phyloP scores from a whole-genome alignment of 2,888 invertebrate genomes.

The Byasa hedistus region DNA sequence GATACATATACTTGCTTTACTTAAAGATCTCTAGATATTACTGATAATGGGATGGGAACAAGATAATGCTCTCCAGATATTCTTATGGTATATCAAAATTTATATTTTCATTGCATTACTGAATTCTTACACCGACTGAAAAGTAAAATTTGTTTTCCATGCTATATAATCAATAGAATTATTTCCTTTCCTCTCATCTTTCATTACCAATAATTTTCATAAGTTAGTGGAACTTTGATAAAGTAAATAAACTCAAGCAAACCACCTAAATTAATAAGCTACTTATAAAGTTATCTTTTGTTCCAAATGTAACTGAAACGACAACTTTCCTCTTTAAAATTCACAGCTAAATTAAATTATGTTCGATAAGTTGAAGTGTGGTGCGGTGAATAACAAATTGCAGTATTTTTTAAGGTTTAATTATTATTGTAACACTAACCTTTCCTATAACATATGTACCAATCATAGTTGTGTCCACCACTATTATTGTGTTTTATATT shows the following conservation, averaged over 20 bases:
- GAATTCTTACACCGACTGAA: no score
- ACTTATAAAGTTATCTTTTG: constrained; percentile 22
- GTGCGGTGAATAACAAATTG: constrained; percentile 6
- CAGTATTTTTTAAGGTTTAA: neutral
- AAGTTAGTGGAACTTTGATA: neutral
- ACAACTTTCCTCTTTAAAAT: constrained; percentile 19
- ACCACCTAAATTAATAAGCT: constrained; percentile 23
- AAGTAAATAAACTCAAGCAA: neutral
- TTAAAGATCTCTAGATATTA: no score
- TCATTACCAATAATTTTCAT: neutral
- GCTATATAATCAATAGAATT: neutral
- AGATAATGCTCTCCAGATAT: no score
- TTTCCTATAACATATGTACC: no score
- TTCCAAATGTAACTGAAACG: constrained; percentile 12
- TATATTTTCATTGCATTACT: no score
- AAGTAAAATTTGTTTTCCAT: no score
- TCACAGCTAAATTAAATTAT: constrained; percentile 19
- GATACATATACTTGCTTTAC: no score
- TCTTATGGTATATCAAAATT: no score
- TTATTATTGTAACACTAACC: no score
- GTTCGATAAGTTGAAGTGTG: constrained; percentile 10
- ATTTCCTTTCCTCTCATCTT: neutral
- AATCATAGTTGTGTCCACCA: no score
- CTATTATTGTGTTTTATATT: no score
- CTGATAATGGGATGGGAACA: no score